phyloP scores from a whole-genome alignment of 2,797 vertebrate genomes.

The Alectoris magna region DNA sequence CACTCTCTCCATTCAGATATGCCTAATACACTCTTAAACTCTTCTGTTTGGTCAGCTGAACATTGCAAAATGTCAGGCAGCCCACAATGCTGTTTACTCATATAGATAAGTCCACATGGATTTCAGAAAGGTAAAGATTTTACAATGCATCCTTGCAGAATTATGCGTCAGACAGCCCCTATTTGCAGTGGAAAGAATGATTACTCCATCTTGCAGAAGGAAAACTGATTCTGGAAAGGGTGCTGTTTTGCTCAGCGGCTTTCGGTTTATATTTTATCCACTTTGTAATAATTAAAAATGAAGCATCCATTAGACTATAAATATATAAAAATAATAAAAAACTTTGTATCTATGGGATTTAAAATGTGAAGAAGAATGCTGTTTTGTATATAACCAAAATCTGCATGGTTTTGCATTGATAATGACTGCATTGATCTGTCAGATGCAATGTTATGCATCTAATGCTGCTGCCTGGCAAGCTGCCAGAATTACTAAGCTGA shows the following conservation, averaged over 20 bases:
- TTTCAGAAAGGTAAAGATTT: background rate
- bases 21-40: slow-evolving; percentile 8
- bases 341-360: background rate
- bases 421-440: background rate
- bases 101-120: background rate
- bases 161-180: background rate
- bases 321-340: background rate
- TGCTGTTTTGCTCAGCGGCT: background rate
- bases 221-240: background rate
- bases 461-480: background rate
- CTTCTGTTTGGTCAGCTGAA: background rate
- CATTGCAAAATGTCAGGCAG: background rate
- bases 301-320: background rate
- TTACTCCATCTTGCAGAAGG: background rate
- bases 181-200: background rate
- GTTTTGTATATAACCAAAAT: background rate
- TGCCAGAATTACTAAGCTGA: background rate
- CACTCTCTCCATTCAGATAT: slow-evolving; percentile 1
- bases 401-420: background rate
- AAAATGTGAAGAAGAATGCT: background rate
- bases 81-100: background rate
- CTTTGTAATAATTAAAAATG: background rate
- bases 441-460: background rate
- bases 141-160: background rate
- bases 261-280: background rate